phyloP scores from a whole-genome alignment of 2,113 vertebrate species.

The Chaetorhynchus papuensis region DNA sequence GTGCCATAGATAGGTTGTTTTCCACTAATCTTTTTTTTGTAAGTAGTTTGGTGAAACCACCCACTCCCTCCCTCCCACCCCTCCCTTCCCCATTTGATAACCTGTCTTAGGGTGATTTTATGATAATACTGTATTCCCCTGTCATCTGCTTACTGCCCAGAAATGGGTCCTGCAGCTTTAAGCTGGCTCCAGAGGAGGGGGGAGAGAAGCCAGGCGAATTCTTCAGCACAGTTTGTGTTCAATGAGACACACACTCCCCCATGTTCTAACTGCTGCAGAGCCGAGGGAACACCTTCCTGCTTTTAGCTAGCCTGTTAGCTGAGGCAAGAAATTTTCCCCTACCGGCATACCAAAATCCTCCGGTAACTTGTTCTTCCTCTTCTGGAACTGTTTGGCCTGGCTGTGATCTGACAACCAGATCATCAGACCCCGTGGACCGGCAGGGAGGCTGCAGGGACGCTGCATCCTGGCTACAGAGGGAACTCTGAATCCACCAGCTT shows the following conservation, averaged over 20 bases:
- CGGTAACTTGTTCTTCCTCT: neutral
- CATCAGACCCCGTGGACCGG: neutral
- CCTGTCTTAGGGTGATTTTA: neutral
- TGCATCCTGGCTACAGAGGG: neutral
- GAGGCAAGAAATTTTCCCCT: neutral
- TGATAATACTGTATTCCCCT: neutral
- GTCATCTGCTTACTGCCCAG: neutral
- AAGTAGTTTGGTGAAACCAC: neutral
- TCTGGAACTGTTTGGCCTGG: neutral
- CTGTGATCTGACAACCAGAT: neutral
- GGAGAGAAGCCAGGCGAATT: neutral
- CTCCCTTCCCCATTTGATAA: neutral
- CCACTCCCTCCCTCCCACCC: neutral
- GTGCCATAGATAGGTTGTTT: neutral
- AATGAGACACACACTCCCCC: neutral
- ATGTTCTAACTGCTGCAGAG: neutral
- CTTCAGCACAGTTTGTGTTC: neutral
- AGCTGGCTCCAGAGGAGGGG: neutral
- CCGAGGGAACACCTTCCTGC: neutral
- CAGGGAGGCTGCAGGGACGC: neutral
- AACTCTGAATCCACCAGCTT: neutral
- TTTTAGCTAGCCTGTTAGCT: neutral
- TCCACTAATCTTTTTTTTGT: neutral
- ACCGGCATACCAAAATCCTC: neutral
- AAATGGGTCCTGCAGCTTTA: neutral